Percentiles rank a stretch among this genome's conserved stretches.
These are phyloP conservation scores for Rhinichthys osculus DNA, from an alignment of 2,797 vertebrate species.

Conservation along the genomic window DNA sequence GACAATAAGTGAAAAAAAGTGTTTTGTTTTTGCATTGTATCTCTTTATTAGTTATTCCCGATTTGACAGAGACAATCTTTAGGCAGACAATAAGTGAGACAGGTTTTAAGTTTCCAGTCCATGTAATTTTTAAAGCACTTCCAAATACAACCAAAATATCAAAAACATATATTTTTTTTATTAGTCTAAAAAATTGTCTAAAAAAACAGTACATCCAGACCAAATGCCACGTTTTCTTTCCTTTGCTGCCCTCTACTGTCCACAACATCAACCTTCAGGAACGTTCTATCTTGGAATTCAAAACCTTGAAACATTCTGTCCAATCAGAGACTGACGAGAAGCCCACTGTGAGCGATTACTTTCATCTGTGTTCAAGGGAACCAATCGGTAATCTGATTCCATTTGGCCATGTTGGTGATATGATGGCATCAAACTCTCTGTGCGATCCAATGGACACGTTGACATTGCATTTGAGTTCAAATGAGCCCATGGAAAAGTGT, in stretches of 20 bases:
- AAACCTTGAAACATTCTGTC: slow-evolving; percentile 45
- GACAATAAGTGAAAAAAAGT: not conserved
- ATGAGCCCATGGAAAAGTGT: slow-evolving; percentile 53
- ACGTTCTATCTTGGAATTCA: not conserved
- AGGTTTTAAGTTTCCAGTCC: not conserved
- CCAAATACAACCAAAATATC: not conserved
- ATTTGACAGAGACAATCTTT: not conserved
- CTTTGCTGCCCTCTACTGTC: slow-evolving; percentile 75
- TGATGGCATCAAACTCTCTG: slow-evolving; percentile 26
- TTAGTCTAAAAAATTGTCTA: not conserved
- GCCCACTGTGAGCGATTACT: slow-evolving; percentile 60
- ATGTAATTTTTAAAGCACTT: not conserved
- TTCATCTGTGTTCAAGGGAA: slow-evolving; percentile 62
- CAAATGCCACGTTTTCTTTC: not conserved
- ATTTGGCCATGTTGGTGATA: slow-evolving; percentile 61
- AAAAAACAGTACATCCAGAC: not conserved
- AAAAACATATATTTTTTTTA: not conserved
- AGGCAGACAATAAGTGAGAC: not conserved
- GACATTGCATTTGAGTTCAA: slow-evolving; percentile 56
- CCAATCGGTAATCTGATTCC: slow-evolving; percentile 56
- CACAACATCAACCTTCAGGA: not conserved
- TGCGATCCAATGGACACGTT: slow-evolving; percentile 45
- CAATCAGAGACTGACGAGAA: slow-evolving; percentile 54
- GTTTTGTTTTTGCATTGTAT: not conserved
- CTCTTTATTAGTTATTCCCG: not conserved